Evolutionary conservation across 2,888 invertebrate genomes (phyloP).

Genomic region (Nematopogon swammerdamellus): DNA sequence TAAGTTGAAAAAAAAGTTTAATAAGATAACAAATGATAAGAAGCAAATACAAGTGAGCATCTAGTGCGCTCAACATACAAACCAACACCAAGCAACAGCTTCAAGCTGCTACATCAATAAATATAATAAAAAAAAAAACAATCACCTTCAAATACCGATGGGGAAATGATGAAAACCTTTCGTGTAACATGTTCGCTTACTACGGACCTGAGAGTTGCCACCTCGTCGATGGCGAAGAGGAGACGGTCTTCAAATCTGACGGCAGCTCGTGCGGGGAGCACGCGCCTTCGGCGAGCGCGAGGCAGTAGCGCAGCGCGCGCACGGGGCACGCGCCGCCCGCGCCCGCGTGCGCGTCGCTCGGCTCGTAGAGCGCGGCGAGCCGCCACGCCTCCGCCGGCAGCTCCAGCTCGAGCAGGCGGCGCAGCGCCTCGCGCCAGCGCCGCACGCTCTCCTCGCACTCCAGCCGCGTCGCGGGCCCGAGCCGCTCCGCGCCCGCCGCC

Average conservation of each 20-base stretch:
- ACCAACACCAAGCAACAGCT: too few species aligned
- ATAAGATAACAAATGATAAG: too few species aligned
- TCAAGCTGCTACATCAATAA: too few species aligned
- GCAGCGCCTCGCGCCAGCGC: slow-evolving; percentile 46
- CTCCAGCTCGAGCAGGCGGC: slow-evolving; percentile 52
- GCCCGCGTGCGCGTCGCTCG: slow-evolving; percentile 37
- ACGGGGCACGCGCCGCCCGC: slow-evolving; percentile 43
- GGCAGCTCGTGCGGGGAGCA: slow-evolving; percentile 61
- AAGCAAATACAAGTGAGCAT: too few species aligned
- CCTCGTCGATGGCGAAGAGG: slow-evolving; percentile 34
- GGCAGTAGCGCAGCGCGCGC: slow-evolving; percentile 59
- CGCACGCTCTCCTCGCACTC: slow-evolving; percentile 37
- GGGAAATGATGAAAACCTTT: neutral
- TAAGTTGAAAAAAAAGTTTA: slow-evolving; percentile 2
- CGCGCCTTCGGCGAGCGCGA: slow-evolving; percentile 62
- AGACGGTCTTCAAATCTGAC: slow-evolving; percentile 60
- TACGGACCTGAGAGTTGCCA: slow-evolving; percentile 35
- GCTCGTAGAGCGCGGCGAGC: slow-evolving; percentile 50
- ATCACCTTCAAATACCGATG: slow-evolving; percentile 2
- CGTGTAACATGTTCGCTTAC: neutral
- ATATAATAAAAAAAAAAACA: too few species aligned
- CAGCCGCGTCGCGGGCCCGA: slow-evolving; percentile 31
- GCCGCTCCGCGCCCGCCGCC: slow-evolving; percentile 40
- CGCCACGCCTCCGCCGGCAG: slow-evolving; percentile 60
- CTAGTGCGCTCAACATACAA: too few species aligned